phyloP scores from a whole-genome alignment of 2,888 invertebrate genomes.

The Yponomeuta plumbellus region DNA sequence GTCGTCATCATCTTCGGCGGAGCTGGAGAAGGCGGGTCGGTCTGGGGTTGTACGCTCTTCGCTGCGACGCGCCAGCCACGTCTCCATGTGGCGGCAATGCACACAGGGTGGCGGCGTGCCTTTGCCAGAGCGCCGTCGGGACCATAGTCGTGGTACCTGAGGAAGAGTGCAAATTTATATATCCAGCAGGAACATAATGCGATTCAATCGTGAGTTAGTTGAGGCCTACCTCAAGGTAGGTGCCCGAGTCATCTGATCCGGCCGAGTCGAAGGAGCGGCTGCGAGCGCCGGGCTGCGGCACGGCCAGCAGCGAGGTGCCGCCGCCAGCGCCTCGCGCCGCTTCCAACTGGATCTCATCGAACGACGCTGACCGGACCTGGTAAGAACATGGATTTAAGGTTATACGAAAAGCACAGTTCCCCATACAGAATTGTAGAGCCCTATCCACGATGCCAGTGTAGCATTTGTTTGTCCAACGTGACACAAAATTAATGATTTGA shows the following conservation, averaged over 20 bases:
- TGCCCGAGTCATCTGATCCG: slow-evolving; percentile 82
- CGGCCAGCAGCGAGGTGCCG: slow-evolving; percentile 74
- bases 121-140: slow-evolving; percentile 79
- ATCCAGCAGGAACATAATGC: not conserved
- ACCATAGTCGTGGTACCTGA: slow-evolving; percentile 80
- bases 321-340: slow-evolving; percentile 77
- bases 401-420: not conserved
- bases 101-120: slow-evolving; percentile 83
- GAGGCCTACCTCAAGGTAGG: slow-evolving; percentile 56
- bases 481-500: too few species aligned
- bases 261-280: slow-evolving; percentile 89
- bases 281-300: slow-evolving; percentile 82
- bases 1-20: slow-evolving; percentile 69
- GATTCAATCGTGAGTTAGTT: not conserved
- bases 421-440: not conserved
- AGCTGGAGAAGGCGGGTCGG: slow-evolving; percentile 51
- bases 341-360: slow-evolving; percentile 91
- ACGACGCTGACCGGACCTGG: slow-evolving; percentile 89
- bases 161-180: not conserved
- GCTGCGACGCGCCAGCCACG: slow-evolving; percentile 78
- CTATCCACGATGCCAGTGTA: too few species aligned
- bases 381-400: not conserved
- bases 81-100: slow-evolving; percentile 86
- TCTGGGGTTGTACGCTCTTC: slow-evolving; percentile 62
- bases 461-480: too few species aligned